Conservation (phyloP, 2,113 vertebrate genomes). For the Heterotis niloticus region DNA sequence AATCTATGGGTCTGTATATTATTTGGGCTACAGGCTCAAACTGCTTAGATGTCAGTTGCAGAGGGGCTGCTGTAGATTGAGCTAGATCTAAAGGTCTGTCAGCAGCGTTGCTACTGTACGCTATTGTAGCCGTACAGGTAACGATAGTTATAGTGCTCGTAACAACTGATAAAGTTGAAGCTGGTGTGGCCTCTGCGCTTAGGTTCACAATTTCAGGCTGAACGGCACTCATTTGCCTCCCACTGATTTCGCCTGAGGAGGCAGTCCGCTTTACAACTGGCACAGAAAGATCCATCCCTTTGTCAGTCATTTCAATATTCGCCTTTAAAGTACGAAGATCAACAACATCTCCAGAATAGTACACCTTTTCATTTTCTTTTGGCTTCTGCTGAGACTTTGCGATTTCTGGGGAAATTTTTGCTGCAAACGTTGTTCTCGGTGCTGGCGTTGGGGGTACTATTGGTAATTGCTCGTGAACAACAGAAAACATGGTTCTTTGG, state of each 20-base stretch:
- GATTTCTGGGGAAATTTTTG: conserved; percentile 66
- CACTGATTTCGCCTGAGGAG: conserved; percentile 60
- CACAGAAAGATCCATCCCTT: conserved; percentile 74
- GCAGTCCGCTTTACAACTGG: conserved; percentile 71
- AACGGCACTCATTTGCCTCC: conserved; percentile 77
- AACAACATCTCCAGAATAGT: conserved; percentile 76
- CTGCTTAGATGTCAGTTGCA: conserved; percentile 79
- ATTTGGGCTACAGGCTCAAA: conserved; percentile 73
- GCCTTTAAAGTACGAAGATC: conserved; percentile 84
- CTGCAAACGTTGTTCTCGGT: conserved; percentile 43
- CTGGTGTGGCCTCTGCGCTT: conserved; percentile 67
- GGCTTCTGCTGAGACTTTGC: conserved; percentile 58
- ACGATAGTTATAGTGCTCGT: conserved; percentile 71
- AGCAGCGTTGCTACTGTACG: conserved; percentile 63
- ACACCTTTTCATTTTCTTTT: conserved; percentile 74
- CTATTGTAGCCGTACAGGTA: conserved; percentile 72
- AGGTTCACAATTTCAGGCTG: conserved; percentile 90
- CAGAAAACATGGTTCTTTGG: conserved; percentile 70
- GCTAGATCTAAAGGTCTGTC: conserved; percentile 77
- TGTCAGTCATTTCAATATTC: conserved; percentile 70
- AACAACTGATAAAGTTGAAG: conserved; percentile 67
- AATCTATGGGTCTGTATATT: conserved; percentile 62
- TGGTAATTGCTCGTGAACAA: conserved; percentile 67
- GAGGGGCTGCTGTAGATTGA: conserved; percentile 64
- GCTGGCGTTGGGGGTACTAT: conserved; percentile 54